phyloP scores from a whole-genome alignment of 2,888 invertebrate species.

The Allacma fusca region DNA sequence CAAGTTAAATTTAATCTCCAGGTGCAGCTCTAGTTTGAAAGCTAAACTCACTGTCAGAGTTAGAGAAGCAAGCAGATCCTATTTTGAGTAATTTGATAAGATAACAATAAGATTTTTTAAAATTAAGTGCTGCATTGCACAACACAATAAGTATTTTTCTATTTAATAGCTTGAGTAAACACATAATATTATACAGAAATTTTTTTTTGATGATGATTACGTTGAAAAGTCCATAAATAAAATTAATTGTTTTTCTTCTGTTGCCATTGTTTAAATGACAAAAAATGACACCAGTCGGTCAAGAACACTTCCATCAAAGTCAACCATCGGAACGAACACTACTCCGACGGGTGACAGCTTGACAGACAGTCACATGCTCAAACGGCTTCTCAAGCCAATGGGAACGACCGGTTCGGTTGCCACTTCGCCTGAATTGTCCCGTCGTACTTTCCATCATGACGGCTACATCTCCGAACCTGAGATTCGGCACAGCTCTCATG shows the following conservation, averaged over 20 bases:
- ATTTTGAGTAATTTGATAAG: too few species aligned
- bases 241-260: not conserved
- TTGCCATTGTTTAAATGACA: not conserved
- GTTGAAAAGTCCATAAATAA: not conserved
- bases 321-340: conserved; percentile 61
- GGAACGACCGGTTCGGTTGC: conserved; percentile 66
- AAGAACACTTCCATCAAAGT: conserved; percentile 60
- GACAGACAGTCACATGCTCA: conserved; percentile 84
- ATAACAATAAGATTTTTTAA: too few species aligned
- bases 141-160: too few species aligned
- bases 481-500: conserved; percentile 67
- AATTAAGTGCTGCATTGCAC: too few species aligned
- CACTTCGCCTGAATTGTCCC: conserved; percentile 89
- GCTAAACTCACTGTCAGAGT: too few species aligned
- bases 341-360: conserved; percentile 61
- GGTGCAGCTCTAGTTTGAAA: too few species aligned
- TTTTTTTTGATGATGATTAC: too few species aligned
- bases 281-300: conserved; percentile 51
- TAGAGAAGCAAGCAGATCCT: too few species aligned
- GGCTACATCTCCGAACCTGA: conserved; percentile 63
- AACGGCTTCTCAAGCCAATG: conserved; percentile 94
- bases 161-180: too few species aligned
- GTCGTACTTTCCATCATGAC: conserved; percentile 70
- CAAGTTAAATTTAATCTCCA: too few species aligned
- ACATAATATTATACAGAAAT: too few species aligned